Conservation (phyloP, 2,888 invertebrate species). For the Himalopsyche anomala region DNA sequence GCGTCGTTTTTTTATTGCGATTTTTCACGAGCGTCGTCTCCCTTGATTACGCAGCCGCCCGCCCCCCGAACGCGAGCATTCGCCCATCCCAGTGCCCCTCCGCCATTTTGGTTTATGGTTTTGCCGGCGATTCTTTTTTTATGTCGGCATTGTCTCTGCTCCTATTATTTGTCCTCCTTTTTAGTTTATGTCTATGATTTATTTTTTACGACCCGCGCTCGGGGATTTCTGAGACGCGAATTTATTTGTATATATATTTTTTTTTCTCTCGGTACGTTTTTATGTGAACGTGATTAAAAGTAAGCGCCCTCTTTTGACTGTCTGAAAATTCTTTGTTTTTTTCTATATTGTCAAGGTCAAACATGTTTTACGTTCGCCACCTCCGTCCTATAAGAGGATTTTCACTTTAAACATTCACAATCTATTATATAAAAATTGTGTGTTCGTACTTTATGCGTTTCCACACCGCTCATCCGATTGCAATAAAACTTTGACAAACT, state of each 20-base stretch:
- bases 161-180: conserved; percentile 61
- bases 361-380: no score
- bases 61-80: background rate
- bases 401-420: no score
- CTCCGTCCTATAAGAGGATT: no score
- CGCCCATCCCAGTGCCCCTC: background rate
- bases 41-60: conserved; percentile 34
- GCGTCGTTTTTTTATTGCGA: conserved; percentile 48
- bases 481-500: no score
- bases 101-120: conserved; percentile 61
- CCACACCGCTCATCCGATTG: no score
- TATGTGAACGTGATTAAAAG: conserved; percentile 48
- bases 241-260: conserved; percentile 36
- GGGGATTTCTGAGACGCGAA: background rate
- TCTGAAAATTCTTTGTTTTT: conserved; percentile 1
- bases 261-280: conserved; percentile 49
- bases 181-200: conserved; percentile 65
- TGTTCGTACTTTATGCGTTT: no score
- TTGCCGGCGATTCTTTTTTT: conserved; percentile 63
- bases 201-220: conserved; percentile 57
- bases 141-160: conserved; percentile 61
- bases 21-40: conserved; percentile 48
- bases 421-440: no score
- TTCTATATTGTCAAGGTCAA: no score
- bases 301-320: conserved; percentile 18